Base-by-base conservation (phyloP, 2,888 invertebrate species). In the Philonicus albiceps region DNA sequence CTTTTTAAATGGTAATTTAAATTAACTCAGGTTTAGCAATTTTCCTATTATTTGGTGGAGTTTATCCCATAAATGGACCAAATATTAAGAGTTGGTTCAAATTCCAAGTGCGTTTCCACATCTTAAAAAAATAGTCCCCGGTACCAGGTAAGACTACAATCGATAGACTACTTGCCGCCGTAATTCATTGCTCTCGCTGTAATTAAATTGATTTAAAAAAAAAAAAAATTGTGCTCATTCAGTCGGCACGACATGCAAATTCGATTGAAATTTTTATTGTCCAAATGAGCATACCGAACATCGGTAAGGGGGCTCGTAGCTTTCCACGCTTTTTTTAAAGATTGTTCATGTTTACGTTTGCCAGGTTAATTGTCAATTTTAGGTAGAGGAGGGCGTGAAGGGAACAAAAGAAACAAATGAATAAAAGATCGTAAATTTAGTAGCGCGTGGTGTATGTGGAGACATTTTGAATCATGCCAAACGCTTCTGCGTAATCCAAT, bases 201-300 rank as follows among this genome's bases (percentile, higher is more conserved):
- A 81, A 81, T 81, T 81, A 81, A 81, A 81, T 81, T 64, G 81
- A 81, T 55, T 81, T 81, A 34, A 2, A 81, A 81, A 55, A 2
- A 81, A 81, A 55, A 16, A 81, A 81, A 37, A 81, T 34, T 6
- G 34, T 81, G 81, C 31, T 81, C 81, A 81, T 53, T 64, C 55
- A 81, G 30, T 31, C 53, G 81, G 34, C 55, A 81, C 81, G 55
- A 22, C 81, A 81, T 64, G 81, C 34, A 81, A 81, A 81, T 81
- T 49, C 81, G 53, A 81, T 81, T 81, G 34, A 55, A 81, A 64
- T 64, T 64, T 64, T 22, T 64, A 22, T 64, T 64, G 64, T 64
- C 27, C 8, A 27, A 8, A 8, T 5, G 22, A 64, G 27, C 64
- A 64, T 27, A 64, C 64, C 16, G 16, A 8, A 8, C 8, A 2